phyloP scores from a whole-genome alignment of 2,888 invertebrate species.

The Apantesis nais region DNA sequence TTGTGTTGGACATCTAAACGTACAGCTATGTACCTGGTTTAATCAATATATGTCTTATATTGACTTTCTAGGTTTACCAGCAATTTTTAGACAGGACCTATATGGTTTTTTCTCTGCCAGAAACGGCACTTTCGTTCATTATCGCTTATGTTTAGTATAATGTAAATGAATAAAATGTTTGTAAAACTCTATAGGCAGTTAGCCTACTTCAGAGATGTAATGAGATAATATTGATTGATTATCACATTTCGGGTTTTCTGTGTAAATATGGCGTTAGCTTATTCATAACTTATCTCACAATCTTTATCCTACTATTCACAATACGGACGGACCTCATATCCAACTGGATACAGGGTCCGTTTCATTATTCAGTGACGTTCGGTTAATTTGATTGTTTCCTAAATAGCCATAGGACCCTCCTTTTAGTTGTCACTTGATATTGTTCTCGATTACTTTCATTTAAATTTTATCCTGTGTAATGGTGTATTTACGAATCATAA shows the following conservation, averaged over 20 bases:
- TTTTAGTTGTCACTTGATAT: constrained; percentile 24
- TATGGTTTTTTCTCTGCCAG: not conserved
- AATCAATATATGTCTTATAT: too few species aligned
- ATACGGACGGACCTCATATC: not conserved
- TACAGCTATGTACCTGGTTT: not conserved
- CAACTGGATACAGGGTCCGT: constrained; percentile 29
- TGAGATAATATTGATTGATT: not conserved
- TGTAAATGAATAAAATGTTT: not conserved
- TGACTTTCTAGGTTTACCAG: not conserved
- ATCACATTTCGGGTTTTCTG: constrained; percentile 15
- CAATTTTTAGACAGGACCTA: not conserved
- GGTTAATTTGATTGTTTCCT: constrained; percentile 37
- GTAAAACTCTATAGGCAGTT: not conserved
- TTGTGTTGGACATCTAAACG: not conserved
- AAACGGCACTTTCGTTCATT: not conserved
- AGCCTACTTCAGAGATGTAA: not conserved
- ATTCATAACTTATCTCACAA: constrained; percentile 33
- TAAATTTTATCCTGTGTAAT: constrained; percentile 7
- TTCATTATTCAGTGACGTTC: constrained; percentile 38
- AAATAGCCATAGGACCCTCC: constrained; percentile 19
- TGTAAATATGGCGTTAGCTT: constrained; percentile 26
- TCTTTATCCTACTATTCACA: constrained; percentile 43
- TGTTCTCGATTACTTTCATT: constrained; percentile 22
- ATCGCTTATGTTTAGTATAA: not conserved
- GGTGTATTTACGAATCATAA: not conserved